A percentile compares a stretch with the other conserved stretches of the same genome.
Conservation (phyloP, 2,113 vertebrate genomes). For the Eptesicus fuscus region DNA sequence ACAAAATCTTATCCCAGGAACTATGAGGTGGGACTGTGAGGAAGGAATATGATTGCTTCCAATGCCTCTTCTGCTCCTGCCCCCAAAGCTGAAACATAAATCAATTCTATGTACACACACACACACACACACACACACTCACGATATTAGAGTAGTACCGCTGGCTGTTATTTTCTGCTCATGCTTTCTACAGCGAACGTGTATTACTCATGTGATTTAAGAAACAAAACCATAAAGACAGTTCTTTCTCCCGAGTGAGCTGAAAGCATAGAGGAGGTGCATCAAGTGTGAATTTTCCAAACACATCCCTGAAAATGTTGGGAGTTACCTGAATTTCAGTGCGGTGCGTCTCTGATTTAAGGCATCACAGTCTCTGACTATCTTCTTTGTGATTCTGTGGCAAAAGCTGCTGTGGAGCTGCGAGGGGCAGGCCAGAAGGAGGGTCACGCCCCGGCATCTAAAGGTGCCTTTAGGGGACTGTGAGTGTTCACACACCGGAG, state of each 20-base stretch:
- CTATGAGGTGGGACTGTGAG: neutral
- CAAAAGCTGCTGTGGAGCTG: neutral
- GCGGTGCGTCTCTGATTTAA: neutral
- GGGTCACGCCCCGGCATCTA: neutral
- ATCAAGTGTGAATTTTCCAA: neutral
- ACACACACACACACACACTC: neutral
- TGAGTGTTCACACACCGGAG: neutral
- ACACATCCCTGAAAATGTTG: neutral
- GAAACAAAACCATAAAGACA: neutral
- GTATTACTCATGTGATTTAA: neutral
- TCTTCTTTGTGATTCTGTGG: neutral
- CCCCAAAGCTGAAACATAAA: neutral
- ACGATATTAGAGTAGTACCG: neutral
- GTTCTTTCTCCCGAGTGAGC: neutral
- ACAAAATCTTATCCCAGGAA: neutral
- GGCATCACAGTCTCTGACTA: neutral
- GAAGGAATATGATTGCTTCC: neutral
- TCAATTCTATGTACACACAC: neutral
- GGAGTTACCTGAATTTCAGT: neutral
- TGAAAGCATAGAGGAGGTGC: neutral
- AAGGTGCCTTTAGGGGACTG: neutral
- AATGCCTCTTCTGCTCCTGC: neutral
- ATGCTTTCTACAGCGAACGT: neutral
- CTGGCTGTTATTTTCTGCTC: neutral
- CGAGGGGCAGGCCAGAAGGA: neutral